phyloP scores from a whole-genome alignment of 2,888 invertebrate genomes.

The Oegoconia quadripuncta region DNA sequence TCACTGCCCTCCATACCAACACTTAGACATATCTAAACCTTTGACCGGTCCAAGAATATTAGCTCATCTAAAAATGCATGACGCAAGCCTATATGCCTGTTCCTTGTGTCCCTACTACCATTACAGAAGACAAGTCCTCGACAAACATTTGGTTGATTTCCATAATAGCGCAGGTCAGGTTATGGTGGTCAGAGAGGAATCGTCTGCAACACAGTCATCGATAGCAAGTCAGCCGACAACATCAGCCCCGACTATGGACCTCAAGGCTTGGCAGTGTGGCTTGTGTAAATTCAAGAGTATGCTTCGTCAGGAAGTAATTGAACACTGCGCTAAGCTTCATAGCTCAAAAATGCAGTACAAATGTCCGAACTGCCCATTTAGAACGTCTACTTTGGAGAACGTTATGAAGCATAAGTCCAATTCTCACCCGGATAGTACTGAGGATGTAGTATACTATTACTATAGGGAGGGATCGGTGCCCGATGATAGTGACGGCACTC shows the following conservation, averaged over 20 bases:
- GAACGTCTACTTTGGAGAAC: slow-evolving; percentile 70
- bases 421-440: slow-evolving; percentile 70
- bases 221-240: slow-evolving; percentile 18
- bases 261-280: slow-evolving; percentile 85
- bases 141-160: slow-evolving; percentile 81
- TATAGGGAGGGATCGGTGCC: slow-evolving; percentile 65
- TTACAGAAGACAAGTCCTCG: slow-evolving; percentile 80
- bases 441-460: slow-evolving; percentile 72
- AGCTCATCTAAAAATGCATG: slow-evolving; percentile 88
- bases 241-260: slow-evolving; percentile 62
- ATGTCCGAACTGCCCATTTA: slow-evolving; percentile 83
- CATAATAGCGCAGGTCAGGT: slow-evolving; percentile 74
- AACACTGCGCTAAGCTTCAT: slow-evolving; percentile 81
- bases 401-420: slow-evolving; percentile 80
- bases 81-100: slow-evolving; percentile 85
- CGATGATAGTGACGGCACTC: slow-evolving; percentile 46
- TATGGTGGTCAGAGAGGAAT: slow-evolving; percentile 53
- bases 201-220: slow-evolving; percentile 29
- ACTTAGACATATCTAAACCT: slow-evolving; percentile 60
- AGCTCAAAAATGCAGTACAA: slow-evolving; percentile 83
- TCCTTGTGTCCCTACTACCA: slow-evolving; percentile 83
- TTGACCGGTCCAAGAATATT: slow-evolving; percentile 81
- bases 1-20: slow-evolving; percentile 82
- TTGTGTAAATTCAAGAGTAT: slow-evolving; percentile 81
- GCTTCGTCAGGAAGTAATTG: slow-evolving; percentile 78